Evolutionary conservation across 2,888 invertebrate genomes (phyloP), one percentile per base, ranked within the genome.

Genomic region (Coenonympha glycerion): DNA sequence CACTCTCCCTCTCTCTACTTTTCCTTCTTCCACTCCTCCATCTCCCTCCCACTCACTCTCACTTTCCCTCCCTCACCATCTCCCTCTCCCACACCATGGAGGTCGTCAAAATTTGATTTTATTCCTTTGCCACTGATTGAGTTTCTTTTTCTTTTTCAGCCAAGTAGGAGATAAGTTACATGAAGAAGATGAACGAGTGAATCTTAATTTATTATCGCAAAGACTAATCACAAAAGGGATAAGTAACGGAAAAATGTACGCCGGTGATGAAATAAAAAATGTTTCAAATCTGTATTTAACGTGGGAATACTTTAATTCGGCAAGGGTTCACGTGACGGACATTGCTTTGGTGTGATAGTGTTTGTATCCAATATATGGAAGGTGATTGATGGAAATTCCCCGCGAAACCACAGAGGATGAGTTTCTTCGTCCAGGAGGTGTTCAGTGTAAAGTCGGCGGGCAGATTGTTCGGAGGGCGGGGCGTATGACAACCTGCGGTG

Each of bases 331-430:
- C 72, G 79, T 68, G 83, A 71, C 56, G 82, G 87, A 87, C 86
- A 84, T 73, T 77, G 76, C 72, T 78, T 70, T 83, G 87, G 85
- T 78, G 79, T 83, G 87, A 72, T 75, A 83, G 87, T 86, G 87
- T 86, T 42, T 87, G 87, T 87, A 86, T 87, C 87, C 87, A 79
- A 73, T 80, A 72, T 73, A 77, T 83, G 86, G 87, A 86, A 86
- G 85, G 79, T 68, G 74, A 66, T 61, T 73, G 77, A 63, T 62
- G 73, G 79, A 71, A 73, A 72, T 79, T 84, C 85, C 86, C 85
- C 83, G 72, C 71, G 70, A 73, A 66, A 66, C 62, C 63, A 68
- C 64, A 59, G 66, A 77, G 69, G 69, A 73, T 73, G 60, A 61
- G 68, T 68, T 9, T 39, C 66, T 73, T 70, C 71, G 73, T 76